Evolutionary conservation across 1,140 invertebrate genomes (phyloP).

Genomic region (Agraylea sexmaculata): DNA sequence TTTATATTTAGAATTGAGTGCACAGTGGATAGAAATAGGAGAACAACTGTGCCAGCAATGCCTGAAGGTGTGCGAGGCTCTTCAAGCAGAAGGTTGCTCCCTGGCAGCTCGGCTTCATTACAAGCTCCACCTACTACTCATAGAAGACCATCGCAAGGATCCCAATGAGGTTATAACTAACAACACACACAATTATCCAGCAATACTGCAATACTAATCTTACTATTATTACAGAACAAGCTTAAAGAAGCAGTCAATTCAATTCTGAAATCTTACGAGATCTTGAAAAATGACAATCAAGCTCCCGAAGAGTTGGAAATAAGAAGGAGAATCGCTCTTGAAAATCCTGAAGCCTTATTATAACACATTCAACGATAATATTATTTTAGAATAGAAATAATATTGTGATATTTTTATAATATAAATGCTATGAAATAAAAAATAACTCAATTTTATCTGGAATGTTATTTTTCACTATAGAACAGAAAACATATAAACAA

Average conservation of each 20-base stretch:
- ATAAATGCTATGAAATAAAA: not conserved
- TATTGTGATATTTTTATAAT: constrained; percentile 1
- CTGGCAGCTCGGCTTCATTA: constrained; percentile 35
- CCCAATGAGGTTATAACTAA: constrained; percentile 21
- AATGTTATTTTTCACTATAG: too few species aligned
- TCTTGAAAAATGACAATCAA: constrained; percentile 33
- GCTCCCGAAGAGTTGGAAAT: constrained; percentile 35
- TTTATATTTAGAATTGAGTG: constrained; percentile 32
- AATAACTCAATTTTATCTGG: too few species aligned
- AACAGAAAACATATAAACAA: too few species aligned
- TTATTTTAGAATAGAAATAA: constrained; percentile 16
- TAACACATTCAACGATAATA: too few species aligned
- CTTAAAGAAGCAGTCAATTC: constrained; percentile 35
- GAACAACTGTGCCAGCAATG: constrained; percentile 36
- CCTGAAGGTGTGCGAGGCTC: constrained; percentile 32
- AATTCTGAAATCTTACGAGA: constrained; percentile 34
- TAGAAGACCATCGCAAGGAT: constrained; percentile 31
- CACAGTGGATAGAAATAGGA: constrained; percentile 30
- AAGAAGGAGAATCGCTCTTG: constrained; percentile 17
- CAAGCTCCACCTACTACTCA: constrained; percentile 36
- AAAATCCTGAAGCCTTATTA: constrained; percentile 13
- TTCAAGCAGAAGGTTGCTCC: constrained; percentile 33
- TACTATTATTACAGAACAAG: constrained; percentile 28
- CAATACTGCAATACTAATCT: not conserved
- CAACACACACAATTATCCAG: not conserved